Conservation (phyloP, 2,888 invertebrate species). For the Cecidostiba fungosa region DNA sequence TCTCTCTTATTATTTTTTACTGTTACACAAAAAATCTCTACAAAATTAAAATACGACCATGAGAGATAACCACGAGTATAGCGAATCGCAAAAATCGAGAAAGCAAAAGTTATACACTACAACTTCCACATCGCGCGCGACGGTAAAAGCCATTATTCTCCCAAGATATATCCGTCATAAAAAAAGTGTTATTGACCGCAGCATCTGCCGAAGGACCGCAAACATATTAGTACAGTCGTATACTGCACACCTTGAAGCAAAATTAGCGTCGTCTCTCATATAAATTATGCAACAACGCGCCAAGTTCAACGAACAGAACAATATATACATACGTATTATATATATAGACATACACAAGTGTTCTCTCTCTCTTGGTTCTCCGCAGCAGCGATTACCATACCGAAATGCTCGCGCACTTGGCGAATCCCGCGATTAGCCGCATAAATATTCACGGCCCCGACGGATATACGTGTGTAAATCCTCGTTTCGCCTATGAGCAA, state of each 20-base stretch:
- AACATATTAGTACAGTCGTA: background rate
- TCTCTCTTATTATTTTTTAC: background rate
- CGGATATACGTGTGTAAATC: background rate
- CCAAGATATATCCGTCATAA: background rate
- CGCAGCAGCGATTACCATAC: constrained; percentile 33
- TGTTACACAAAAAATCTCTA: background rate
- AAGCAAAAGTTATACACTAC: background rate
- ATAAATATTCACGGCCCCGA: constrained; percentile 46
- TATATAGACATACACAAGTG: background rate
- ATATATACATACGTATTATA: constrained; percentile 2
- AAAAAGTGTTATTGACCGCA: constrained; percentile 13
- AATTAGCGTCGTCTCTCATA: constrained; percentile 8
- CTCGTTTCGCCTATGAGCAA: constrained; percentile 20
- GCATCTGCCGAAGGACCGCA: constrained; percentile 33
- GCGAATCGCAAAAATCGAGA: background rate
- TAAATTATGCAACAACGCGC: constrained; percentile 47
- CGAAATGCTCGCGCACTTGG: constrained; percentile 14
- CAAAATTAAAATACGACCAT: constrained; percentile 9
- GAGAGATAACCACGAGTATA: background rate
- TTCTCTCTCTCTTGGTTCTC: background rate
- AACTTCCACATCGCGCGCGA: background rate
- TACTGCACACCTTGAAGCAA: constrained; percentile 36
- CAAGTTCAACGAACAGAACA: constrained; percentile 51
- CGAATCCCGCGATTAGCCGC: constrained; percentile 55
- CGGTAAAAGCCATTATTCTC: background rate